Base-by-base conservation (phyloP, 1,140 invertebrate genomes). In the Diorhabda sublineata region DNA sequence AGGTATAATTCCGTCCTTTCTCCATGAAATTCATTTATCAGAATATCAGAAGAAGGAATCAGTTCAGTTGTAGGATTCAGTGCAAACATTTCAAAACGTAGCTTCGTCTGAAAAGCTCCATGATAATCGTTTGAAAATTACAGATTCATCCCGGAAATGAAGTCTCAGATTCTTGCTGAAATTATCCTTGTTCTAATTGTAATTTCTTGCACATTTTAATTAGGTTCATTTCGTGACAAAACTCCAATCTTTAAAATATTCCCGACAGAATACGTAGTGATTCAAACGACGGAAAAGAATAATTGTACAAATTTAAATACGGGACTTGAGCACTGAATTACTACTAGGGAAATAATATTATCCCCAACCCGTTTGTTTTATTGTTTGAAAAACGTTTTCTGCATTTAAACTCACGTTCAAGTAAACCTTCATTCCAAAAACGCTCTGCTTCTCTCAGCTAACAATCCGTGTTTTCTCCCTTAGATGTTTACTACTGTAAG, bases 291-390 rank as follows among this genome's bases (percentile, higher is more conserved):
- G 47, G 26, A 52, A 52, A 52, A 52, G 47, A 52, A 52, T 52
- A 52, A 52, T 52, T 52, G 47, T 52, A 52, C 47, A 52, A 52
- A 52, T 52, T 52, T n/a, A 52, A 52, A 52, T 52, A n/a, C 47
- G n/a, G 47, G 47, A 52, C 47, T n/a, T 8, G 47, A n/a, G 47
- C 6, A 52, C 47, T 52, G n/a, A 52, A 52, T 52, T 52, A 52
- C 47, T 52, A 52, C 47, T 52, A n/a, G 47, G 47, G n/a, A 52
- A 52, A 52, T 52, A 52, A 52, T 52, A 52, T n/a, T n/a, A 52
- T 52, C 47, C 4, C n/a, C 6, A 52, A 52, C 47, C 47, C 47
- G n/a, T 52, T 52, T n/a, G n/a, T 52, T 52, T 52, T n/a, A 52
- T 52, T 52, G 47, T 52, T 52, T 52, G 47, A 52, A 52, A 52